Base-by-base conservation (phyloP, 2,113 vertebrate genomes). In the Panurus biarmicus region DNA sequence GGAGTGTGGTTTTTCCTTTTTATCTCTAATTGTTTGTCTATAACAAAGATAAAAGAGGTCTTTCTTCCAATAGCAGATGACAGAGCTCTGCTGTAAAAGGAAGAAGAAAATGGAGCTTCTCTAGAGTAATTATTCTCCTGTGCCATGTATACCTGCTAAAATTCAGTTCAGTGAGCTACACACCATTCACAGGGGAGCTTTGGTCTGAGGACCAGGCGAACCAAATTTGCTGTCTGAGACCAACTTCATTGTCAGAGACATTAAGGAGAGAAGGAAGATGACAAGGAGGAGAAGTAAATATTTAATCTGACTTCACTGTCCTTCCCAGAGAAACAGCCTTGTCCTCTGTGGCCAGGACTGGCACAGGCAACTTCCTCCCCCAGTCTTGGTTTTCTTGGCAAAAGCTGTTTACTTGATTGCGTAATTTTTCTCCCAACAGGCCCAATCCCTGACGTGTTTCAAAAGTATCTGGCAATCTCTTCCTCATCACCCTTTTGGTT, bases 351-450 rank as follows among this genome's bases (percentile, higher is more conserved):
- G 95, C 95, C 91, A 95, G 89, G 47, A 90, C 91, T 98, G 96
- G 96, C 96, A 97, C 93, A 96, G 56, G 72, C 90, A 94, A 76
- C 92, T 98, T 98, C 97, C 97, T 98, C 89, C 83, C 57, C 6
- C 64, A 86, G 93, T 26, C 83, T 86, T 93, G 90, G 93, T 72
- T 97, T 95, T 96, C 94, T 97, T 97, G 96, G 97, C 97, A 95
- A 89, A 94, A 44, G 44, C 35, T 91, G 57, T 74, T 97, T 95
- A 79, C 89, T 97, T 94, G 90, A 80, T 96, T 96, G 79, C 11
- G 10, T 74, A 95, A 97, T 93, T 96, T 84, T 58, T 92, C 77
- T 85, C 77, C 48, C 44, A 2, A 80, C 6, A 51, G 95, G 80
- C 97, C 96, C 94, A 77, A 60, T 82, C 93, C 92, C 94, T 93